These are phyloP conservation scores for Pseudococcus jackbeardsleyi DNA, from an alignment of 2,888 invertebrate species.

Conservation along the genomic window DNA sequence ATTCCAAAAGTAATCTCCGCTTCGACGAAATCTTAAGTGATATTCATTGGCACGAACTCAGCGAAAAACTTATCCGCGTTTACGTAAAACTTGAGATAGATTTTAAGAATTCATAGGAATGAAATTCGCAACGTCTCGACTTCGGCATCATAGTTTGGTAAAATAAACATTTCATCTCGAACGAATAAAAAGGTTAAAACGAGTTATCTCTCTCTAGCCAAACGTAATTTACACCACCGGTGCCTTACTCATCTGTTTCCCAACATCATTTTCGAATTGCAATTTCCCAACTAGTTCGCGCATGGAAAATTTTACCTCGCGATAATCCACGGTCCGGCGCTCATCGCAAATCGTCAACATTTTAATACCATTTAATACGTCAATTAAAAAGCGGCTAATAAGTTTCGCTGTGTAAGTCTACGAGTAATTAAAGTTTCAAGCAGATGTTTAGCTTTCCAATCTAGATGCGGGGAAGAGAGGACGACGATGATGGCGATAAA, in stretches of 20 bases:
- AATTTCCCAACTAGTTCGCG: background rate
- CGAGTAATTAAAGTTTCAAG: conserved; percentile 41
- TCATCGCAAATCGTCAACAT: background rate
- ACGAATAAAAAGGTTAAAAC: conserved; percentile 22
- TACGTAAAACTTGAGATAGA: background rate
- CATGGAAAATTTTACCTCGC: background rate
- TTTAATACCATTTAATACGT: conserved; percentile 47
- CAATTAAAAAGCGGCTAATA: conserved; percentile 30
- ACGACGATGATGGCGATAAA: background rate
- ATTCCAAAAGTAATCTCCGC: background rate
- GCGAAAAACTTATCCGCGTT: background rate
- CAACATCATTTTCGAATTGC: background rate
- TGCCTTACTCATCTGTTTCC: background rate
- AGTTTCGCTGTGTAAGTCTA: background rate
- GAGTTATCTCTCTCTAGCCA: background rate
- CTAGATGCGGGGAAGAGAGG: background rate
- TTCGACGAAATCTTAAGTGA: background rate
- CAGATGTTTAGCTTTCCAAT: conserved; percentile 25
- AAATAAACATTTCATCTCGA: conserved; percentile 23
- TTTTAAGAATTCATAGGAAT: background rate
- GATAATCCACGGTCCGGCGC: background rate
- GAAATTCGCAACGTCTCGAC: background rate
- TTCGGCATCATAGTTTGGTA: background rate
- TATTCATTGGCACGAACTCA: conserved; percentile 21
- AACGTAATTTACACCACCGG: background rate